Percentiles rank a stretch among this genome's conserved stretches.
Conservation (phyloP, 2,113 vertebrate species). For the Caranx melampygus region DNA sequence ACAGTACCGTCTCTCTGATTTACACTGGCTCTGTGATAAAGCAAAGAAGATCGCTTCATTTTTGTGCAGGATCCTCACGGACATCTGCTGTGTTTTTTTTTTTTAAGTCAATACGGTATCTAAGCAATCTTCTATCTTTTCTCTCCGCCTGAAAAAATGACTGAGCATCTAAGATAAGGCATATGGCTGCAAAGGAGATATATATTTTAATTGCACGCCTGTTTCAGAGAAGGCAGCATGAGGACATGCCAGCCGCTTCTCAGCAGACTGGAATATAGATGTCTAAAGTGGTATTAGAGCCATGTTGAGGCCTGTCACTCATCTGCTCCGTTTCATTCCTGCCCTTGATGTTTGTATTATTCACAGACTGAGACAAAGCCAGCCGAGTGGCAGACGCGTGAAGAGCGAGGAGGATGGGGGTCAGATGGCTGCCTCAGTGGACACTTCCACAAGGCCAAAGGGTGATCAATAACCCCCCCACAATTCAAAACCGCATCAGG, state of each 20-base stretch:
- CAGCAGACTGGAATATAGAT: constrained; percentile 11
- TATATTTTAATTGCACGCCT: not conserved
- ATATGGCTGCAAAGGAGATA: constrained; percentile 11
- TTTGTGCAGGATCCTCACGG: constrained; percentile 1
- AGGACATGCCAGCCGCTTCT: not conserved
- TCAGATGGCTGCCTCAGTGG: constrained; percentile 50
- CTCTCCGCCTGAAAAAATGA: not conserved
- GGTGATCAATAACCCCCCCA: constrained; percentile 66
- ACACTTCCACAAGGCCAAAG: constrained; percentile 58
- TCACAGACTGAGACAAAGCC: constrained; percentile 35
- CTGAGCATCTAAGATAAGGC: not conserved
- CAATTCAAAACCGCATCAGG: constrained; percentile 53
- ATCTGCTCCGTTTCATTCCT: constrained; percentile 17
- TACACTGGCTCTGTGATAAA: constrained; percentile 26
- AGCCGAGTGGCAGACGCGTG: constrained; percentile 7
- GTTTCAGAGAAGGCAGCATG: not conserved
- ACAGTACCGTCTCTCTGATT: constrained; percentile 55
- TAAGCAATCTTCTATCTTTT: constrained; percentile 6
- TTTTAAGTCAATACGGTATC: constrained; percentile 22
- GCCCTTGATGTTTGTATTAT: constrained; percentile 57
- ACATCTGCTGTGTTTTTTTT: constrained; percentile 37
- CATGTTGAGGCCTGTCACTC: constrained; percentile 54
- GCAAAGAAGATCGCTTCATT: constrained; percentile 34
- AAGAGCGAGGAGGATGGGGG: not conserved
- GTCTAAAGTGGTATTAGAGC: constrained; percentile 9